These are phyloP conservation scores for Dendrolimus houi DNA, from an alignment of 2,888 invertebrate genomes.

Conservation along the genomic window DNA sequence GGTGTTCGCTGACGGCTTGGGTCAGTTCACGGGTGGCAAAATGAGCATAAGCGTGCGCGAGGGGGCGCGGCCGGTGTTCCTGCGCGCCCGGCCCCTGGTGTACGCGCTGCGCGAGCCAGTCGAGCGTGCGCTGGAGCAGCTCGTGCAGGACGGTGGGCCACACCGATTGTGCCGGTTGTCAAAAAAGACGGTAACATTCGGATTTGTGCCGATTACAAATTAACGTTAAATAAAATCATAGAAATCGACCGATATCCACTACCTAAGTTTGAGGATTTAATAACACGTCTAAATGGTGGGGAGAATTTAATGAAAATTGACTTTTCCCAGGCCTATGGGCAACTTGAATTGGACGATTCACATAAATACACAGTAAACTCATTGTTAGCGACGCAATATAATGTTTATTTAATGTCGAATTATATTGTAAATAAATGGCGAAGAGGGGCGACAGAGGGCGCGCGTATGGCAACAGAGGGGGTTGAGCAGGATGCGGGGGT, in stretches of 20 bases:
- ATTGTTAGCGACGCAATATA: too few species aligned
- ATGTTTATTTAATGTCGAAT: too few species aligned
- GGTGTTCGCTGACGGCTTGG: too few species aligned
- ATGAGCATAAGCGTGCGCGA: too few species aligned
- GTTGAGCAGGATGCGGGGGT: too few species aligned
- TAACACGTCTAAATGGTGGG: constrained; percentile 15
- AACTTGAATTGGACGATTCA: constrained; percentile 9
- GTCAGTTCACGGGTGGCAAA: too few species aligned
- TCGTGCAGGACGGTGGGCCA: constrained; percentile 19
- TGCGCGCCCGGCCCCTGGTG: constrained; percentile 11
- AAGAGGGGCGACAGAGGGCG: too few species aligned
- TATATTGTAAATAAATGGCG: too few species aligned
- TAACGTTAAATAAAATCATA: constrained; percentile 18
- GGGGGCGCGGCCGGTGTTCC: too few species aligned
- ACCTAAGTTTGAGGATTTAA: too few species aligned
- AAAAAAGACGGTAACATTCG: constrained; percentile 20
- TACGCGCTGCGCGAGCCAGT: constrained; percentile 14
- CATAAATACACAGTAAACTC: constrained; percentile 15
- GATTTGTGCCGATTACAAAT: constrained; percentile 21
- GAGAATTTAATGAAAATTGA: background rate
- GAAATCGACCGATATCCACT: constrained; percentile 21
- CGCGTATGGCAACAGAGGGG: too few species aligned
- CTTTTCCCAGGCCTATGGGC: constrained; percentile 7
- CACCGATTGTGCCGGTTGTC: constrained; percentile 18
- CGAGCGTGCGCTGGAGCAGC: constrained; percentile 12